phyloP scores from a whole-genome alignment of 2,888 invertebrate genomes.

The Sacculina carcini region DNA sequence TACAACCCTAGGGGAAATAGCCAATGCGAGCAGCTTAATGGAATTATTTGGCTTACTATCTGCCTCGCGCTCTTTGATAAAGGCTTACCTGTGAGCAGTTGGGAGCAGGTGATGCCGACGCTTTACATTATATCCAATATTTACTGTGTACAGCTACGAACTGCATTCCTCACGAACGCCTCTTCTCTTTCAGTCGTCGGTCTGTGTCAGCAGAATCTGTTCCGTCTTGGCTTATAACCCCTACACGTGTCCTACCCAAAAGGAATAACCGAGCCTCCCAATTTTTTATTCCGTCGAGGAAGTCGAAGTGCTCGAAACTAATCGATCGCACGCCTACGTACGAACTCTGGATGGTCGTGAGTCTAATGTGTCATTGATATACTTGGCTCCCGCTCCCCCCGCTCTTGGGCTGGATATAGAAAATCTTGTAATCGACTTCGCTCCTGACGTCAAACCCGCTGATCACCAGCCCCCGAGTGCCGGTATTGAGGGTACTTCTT shows the following conservation, averaged over 20 bases:
- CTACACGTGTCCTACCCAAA: too few relatives aligned
- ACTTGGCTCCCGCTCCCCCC: background rate
- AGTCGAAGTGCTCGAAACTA: background rate
- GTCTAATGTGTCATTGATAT: background rate
- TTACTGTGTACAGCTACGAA: slow-evolving; percentile 7
- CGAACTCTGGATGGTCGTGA: background rate
- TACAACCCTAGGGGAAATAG: slow-evolving; percentile 12
- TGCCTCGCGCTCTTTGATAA: slow-evolving; percentile 5
- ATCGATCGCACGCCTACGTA: background rate
- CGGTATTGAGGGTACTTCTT: too few relatives aligned
- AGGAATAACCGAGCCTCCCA: background rate
- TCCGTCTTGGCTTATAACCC: background rate
- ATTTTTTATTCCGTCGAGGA: background rate
- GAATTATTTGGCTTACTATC: slow-evolving; percentile 13
- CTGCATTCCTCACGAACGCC: slow-evolving; percentile 3
- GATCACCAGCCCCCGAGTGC: too few relatives aligned
- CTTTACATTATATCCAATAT: slow-evolving; percentile 12
- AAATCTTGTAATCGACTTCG: too few relatives aligned
- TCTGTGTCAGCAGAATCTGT: background rate
- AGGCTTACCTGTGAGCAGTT: background rate
- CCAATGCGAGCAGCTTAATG: slow-evolving; percentile 11
- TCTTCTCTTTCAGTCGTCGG: background rate
- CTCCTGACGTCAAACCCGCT: too few relatives aligned
- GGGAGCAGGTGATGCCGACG: slow-evolving; percentile 10
- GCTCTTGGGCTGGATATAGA: too few relatives aligned